Percentiles rank a stretch among this genome's conserved stretches.
phyloP scores from a whole-genome alignment of 2,113 vertebrate species.

The Xyliphius kryptos region DNA sequence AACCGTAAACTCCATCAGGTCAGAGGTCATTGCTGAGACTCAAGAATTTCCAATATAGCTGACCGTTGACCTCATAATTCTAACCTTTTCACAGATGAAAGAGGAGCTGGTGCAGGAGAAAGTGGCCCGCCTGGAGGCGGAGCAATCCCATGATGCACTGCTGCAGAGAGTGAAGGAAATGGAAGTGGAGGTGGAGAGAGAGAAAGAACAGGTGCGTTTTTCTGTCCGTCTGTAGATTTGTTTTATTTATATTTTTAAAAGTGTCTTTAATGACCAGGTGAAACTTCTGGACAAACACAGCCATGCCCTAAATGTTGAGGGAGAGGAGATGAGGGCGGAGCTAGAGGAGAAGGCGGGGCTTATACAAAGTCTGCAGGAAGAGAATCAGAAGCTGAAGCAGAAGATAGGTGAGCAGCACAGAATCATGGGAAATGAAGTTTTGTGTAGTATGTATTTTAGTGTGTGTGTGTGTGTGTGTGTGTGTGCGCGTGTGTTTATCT shows the following conservation, averaged over 20 bases:
- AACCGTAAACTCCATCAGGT: constrained; percentile 65
- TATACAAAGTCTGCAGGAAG: constrained; percentile 48
- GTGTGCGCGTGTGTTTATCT: constrained; percentile 33
- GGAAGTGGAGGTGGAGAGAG: constrained; percentile 56
- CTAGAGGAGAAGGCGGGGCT: constrained; percentile 51
- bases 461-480: constrained; percentile 13
- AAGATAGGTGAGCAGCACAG: constrained; percentile 54
- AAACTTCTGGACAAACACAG: constrained; percentile 58
- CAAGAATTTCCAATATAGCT: background rate
- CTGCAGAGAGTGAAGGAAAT: constrained; percentile 61
- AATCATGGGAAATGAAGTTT: constrained; percentile 11
- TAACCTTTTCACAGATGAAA: constrained; percentile 52
- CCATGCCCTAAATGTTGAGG: constrained; percentile 45
- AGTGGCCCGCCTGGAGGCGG: constrained; percentile 46
- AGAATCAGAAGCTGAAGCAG: constrained; percentile 51
- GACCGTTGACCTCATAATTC: background rate
- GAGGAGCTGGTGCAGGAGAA: constrained; percentile 60
- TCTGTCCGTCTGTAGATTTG: background rate
- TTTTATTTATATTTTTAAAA: background rate
- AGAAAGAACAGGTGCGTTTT: constrained; percentile 56
- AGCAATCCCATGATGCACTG: constrained; percentile 57
- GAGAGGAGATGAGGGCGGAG: constrained; percentile 47
- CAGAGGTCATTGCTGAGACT: background rate
- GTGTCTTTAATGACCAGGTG: constrained; percentile 50
- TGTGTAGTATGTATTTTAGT: background rate